phyloP scores from a whole-genome alignment of 2,113 vertebrate genomes.

The Chinchilla lanigera region DNA sequence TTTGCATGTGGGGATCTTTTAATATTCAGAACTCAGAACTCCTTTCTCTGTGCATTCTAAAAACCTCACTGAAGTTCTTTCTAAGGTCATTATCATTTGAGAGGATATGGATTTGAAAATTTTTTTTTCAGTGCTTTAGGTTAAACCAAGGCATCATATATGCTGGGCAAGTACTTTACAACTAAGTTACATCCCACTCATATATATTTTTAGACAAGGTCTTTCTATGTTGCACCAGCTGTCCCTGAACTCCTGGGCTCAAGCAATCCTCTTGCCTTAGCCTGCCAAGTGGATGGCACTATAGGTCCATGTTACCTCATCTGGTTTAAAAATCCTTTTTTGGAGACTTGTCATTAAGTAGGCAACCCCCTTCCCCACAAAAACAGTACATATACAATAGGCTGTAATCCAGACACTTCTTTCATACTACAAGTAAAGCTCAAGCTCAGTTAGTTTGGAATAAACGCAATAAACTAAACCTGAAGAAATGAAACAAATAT shows the following conservation, averaged over 20 bases:
- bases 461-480: constrained; percentile 9
- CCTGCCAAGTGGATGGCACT: background rate
- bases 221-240: background rate
- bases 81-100: constrained; percentile 21
- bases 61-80: background rate
- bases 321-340: background rate
- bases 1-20: constrained; percentile 28
- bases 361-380: background rate
- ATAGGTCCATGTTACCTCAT: background rate
- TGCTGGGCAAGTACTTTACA: background rate
- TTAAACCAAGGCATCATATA: background rate
- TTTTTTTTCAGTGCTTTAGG: background rate
- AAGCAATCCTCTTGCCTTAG: background rate
- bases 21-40: constrained; percentile 22
- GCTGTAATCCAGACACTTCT: background rate
- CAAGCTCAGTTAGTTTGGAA: background rate
- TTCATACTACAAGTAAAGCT: background rate
- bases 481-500: background rate
- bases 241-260: background rate
- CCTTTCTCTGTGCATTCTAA: background rate
- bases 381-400: background rate
- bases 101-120: constrained; percentile 6
- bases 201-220: background rate
- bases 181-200: background rate
- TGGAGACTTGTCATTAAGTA: constrained; percentile 36